Evolutionary conservation across 2,888 invertebrate genomes (phyloP).

Genomic region (Napeogenes inachia): DNA sequence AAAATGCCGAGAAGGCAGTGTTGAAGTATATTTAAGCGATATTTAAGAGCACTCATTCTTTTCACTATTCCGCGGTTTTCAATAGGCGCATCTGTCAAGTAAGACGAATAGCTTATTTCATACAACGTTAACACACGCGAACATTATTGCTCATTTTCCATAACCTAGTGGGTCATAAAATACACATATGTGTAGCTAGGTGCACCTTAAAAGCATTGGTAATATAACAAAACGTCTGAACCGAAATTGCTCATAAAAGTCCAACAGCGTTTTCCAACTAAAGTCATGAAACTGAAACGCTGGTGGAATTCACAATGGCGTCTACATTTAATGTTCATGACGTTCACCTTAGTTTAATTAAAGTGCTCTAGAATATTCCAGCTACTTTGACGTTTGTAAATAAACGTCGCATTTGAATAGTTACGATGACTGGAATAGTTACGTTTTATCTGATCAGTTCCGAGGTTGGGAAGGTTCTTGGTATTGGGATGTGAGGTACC

Average conservation of each 20-base stretch:
- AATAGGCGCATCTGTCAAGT: slow-evolving; percentile 45
- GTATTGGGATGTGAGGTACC: too few relatives aligned
- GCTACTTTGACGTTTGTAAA: slow-evolving; percentile 18
- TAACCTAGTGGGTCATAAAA: slow-evolving; percentile 70
- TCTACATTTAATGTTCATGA: slow-evolving; percentile 73
- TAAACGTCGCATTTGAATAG: neutral
- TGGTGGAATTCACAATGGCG: slow-evolving; percentile 74
- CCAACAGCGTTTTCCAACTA: slow-evolving; percentile 76
- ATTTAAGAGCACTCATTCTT: slow-evolving; percentile 10
- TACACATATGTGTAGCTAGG: slow-evolving; percentile 74
- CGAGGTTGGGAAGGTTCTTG: neutral
- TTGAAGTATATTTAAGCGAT: neutral
- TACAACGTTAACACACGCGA: slow-evolving; percentile 49
- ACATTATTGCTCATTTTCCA: slow-evolving; percentile 67
- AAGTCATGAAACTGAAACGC: slow-evolving; percentile 76
- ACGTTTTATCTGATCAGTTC: neutral
- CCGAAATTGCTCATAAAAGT: slow-evolving; percentile 78
- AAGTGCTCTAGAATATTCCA: slow-evolving; percentile 49
- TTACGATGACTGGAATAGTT: neutral
- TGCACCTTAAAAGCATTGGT: slow-evolving; percentile 78
- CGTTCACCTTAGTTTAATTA: slow-evolving; percentile 74
- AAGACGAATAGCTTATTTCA: slow-evolving; percentile 36
- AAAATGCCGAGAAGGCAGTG: neutral
- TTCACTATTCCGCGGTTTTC: slow-evolving; percentile 31
- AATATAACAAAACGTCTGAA: slow-evolving; percentile 78